phyloP scores from a whole-genome alignment of 1,140 invertebrate genomes.

The Bombus difficillimus region DNA sequence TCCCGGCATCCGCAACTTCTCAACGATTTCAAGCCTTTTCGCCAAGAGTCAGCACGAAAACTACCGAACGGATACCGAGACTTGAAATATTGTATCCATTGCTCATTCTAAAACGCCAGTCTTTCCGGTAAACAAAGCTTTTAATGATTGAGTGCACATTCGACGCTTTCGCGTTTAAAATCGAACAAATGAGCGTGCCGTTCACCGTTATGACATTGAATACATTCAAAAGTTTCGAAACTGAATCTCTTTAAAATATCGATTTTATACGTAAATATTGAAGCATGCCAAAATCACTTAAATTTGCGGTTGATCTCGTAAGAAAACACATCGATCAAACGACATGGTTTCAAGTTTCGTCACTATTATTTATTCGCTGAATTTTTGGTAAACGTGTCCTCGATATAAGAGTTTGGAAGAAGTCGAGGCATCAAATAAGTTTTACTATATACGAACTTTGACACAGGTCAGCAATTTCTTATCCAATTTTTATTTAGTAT shows the following conservation, averaged over 20 bases:
- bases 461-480: conserved; percentile 37
- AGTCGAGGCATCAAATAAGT: conserved; percentile 38
- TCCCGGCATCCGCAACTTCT: conserved; percentile 63
- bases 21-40: conserved; percentile 64
- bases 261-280: background rate
- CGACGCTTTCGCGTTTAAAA: conserved; percentile 28
- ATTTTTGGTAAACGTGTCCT: conserved; percentile 22
- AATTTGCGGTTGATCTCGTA: conserved; percentile 3
- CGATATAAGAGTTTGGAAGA: conserved; percentile 43
- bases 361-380: conserved; percentile 22
- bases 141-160: conserved; percentile 49
- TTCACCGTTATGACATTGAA: background rate
- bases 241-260: background rate
- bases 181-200: background rate
- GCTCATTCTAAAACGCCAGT: conserved; percentile 56
- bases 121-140: conserved; percentile 60
- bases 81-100: conserved; percentile 60
- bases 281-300: background rate
- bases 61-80: conserved; percentile 48
- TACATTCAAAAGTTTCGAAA: background rate
- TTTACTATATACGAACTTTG: conserved; percentile 45
- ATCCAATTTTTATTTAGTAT: conserved; percentile 33
- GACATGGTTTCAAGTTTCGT: conserved; percentile 49
- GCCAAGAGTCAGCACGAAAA: conserved; percentile 59
- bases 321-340: conserved; percentile 42